Evolutionary conservation across 2,113 vertebrate genomes (phyloP), one percentile per base, ranked within the genome.

Genomic region (Dasyurus viverrinus): DNA sequence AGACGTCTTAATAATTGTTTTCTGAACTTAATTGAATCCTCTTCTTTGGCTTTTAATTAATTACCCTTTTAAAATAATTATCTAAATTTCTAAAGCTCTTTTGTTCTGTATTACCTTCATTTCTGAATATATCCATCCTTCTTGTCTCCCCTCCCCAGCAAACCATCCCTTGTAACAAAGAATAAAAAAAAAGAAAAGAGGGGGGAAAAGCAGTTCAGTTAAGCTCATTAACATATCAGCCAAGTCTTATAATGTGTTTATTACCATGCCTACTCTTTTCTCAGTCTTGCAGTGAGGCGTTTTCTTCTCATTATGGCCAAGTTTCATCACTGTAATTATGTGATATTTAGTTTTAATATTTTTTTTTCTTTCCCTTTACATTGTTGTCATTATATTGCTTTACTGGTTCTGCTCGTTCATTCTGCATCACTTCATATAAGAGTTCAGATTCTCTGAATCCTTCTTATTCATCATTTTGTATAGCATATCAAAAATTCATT

Each of bases 31-130:
- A 42, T 84, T 84, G 36, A 42, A 84, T 84, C 42, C 68, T 42
- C 42, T 84, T 42, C n/a, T 42, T 84, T 84, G 68, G 19, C 5
- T 84, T 84, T 84, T 84, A 84, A 84, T 84, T 84, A 84, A 84
- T 84, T 84, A 84, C 68, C 68, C 68, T 84, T 84, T 84, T 84
- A 84, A 84, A 84, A 84, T 84, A 84, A 84, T 84, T 84, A 42
- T 84, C 68, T 84, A 42, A 84, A 84, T 84, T 84, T 84, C 68
- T 84, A 84, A 84, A 84, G 68, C n/a, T 84, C 68, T 84, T 84
- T 84, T 84, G 68, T 84, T 84, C 68, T 42, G 23, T 42, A 84
- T 84, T n/a, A 42, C 68, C n/a, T 42, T 84, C 36, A 84, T 42
- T 84, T 84, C n/a, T 84, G 68, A 84, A 84, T 42, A 84, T 84